These are phyloP conservation scores for Podargus strigoides DNA, from an alignment of 2,797 vertebrate species.

Conservation along the genomic window DNA sequence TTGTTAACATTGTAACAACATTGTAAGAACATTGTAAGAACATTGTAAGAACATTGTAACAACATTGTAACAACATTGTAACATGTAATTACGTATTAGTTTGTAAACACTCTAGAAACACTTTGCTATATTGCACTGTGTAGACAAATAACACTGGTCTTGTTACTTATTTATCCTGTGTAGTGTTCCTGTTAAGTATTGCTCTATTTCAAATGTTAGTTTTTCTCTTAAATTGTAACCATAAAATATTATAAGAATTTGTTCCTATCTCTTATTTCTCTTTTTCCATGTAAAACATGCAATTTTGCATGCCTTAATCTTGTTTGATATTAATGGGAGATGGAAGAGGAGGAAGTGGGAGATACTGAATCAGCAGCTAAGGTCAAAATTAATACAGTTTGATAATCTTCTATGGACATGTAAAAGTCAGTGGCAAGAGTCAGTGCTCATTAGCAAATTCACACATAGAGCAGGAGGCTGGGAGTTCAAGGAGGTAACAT, in stretches of 20 bases:
- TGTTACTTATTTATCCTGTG: not conserved
- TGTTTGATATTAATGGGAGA: not conserved
- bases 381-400: not conserved
- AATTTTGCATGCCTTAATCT: not conserved
- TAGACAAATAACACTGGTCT: not conserved
- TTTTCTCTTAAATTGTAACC: not conserved
- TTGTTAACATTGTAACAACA: no score
- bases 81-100: not conserved
- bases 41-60: no score
- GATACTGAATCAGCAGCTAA: not conserved
- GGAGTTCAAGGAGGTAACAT: not conserved
- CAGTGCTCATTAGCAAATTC: slow-evolving; percentile 22
- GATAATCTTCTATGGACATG: not conserved
- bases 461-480: not conserved
- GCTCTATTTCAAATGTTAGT: not conserved
- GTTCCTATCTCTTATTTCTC: not conserved
- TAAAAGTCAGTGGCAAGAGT: not conserved
- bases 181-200: not conserved
- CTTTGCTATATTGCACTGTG: not conserved
- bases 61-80: no score
- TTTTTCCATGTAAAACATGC: not conserved
- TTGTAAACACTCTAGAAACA: not conserved
- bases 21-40: no score
- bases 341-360: not conserved
- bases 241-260: not conserved